These are phyloP conservation scores for Phallusia fumigata DNA, from an alignment of 23 tunicate species.

Conservation along the genomic window DNA sequence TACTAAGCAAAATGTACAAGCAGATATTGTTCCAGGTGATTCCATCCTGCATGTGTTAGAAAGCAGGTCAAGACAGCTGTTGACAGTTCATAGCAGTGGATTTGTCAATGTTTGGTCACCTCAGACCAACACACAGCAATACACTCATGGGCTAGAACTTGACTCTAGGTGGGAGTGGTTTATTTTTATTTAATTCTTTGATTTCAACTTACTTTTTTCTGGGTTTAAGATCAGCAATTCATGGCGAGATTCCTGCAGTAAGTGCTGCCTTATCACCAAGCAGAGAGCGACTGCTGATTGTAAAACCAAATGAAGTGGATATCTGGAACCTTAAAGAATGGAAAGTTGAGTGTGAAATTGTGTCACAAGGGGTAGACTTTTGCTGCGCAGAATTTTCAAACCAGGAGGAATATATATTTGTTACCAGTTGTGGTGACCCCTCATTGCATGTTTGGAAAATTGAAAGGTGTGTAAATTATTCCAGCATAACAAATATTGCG, in stretches of 20 bases:
- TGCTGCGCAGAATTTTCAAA: conserved; percentile 29
- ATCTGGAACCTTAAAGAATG: conserved; percentile 34
- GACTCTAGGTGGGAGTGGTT: conserved; percentile 25
- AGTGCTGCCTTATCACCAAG: conserved; percentile 20
- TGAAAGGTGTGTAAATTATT: conserved; percentile 12
- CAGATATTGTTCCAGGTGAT: background rate
- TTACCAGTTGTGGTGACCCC: conserved; percentile 10
- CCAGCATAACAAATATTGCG: background rate
- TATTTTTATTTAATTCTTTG: background rate
- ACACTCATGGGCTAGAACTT: conserved; percentile 21
- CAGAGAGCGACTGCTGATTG: conserved; percentile 12
- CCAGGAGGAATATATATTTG: conserved; percentile 23
- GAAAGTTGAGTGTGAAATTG: conserved; percentile 23
- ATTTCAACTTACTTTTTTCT: background rate
- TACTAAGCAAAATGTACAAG: background rate
- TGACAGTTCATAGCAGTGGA: conserved; percentile 34
- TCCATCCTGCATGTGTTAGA: conserved; percentile 24
- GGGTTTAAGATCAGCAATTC: background rate
- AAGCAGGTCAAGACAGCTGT: background rate
- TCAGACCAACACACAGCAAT: background rate
- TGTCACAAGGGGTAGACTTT: conserved; percentile 16
- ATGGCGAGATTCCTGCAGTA: background rate
- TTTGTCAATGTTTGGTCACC: conserved; percentile 44
- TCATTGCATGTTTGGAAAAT: conserved; percentile 44
- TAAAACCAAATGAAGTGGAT: conserved; percentile 29